phyloP scores from a whole-genome alignment of 1,140 invertebrate genomes.

The Caerostris darwini region DNA sequence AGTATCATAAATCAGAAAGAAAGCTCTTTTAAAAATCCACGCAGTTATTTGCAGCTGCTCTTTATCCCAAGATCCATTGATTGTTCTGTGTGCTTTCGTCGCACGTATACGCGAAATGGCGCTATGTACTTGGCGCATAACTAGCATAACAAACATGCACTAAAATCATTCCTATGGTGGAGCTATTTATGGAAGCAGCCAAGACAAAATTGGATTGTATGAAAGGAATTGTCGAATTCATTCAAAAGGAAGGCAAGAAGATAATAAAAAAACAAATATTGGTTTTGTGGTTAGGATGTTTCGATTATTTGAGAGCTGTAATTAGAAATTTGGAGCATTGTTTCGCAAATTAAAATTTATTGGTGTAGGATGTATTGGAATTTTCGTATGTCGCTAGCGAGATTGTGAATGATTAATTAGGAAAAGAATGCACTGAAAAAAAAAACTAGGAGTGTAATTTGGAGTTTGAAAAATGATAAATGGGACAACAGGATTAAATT shows the following conservation, averaged over 20 bases:
- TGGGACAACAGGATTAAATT: too few relatives aligned
- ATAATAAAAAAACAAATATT: neutral
- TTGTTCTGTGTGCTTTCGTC: neutral
- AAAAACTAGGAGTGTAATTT: neutral
- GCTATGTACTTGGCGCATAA: neutral
- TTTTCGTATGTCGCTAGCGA: neutral
- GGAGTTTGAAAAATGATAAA: too few relatives aligned
- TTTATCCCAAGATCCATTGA: conserved; percentile 3
- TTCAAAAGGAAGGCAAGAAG: neutral
- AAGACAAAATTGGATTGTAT: neutral
- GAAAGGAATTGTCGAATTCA: neutral
- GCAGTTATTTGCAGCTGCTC: neutral
- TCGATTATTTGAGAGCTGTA: neutral
- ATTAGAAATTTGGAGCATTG: neutral
- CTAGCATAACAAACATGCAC: neutral
- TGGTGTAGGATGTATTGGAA: neutral
- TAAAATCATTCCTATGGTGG: neutral
- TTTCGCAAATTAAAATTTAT: neutral
- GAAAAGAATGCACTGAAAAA: neutral
- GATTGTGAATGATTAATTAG: neutral
- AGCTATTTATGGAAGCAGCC: neutral
- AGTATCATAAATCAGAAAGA: neutral
- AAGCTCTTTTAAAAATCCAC: neutral
- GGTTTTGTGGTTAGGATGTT: neutral
- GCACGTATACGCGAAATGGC: neutral